Evolutionary conservation across 2,888 invertebrate genomes (phyloP).

Genomic region (Caradrina kadenii): DNA sequence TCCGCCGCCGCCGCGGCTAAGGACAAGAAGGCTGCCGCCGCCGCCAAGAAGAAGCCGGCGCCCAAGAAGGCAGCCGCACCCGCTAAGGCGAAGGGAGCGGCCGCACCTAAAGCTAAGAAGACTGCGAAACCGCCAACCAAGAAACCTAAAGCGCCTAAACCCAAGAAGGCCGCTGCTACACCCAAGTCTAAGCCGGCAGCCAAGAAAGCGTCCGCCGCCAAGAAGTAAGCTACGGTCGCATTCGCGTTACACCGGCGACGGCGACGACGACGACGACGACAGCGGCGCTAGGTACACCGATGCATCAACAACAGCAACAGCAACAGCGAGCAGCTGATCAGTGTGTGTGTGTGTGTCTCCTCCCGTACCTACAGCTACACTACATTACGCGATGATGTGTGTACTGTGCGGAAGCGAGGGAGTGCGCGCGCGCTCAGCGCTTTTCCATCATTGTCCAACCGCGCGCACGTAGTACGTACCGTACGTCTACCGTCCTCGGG

Average conservation of each 20-base stretch:
- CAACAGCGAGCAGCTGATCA: background rate
- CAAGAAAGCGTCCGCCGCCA: conserved; percentile 61
- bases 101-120: conserved; percentile 67
- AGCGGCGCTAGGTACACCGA: background rate
- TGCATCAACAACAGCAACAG: conserved; percentile 50
- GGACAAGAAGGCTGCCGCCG: conserved; percentile 55
- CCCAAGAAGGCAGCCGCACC: too few relatives aligned
- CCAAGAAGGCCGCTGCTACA: conserved; percentile 71
- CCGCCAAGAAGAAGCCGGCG: conserved; percentile 64
- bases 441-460: too few relatives aligned
- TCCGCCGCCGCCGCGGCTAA: too few relatives aligned
- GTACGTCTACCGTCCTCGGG: too few relatives aligned
- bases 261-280: background rate
- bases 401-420: too few relatives aligned
- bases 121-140: conserved; percentile 74
- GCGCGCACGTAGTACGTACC: too few relatives aligned
- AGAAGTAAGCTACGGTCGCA: conserved; percentile 50
- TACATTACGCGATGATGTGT: too few relatives aligned
- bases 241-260: conserved; percentile 21
- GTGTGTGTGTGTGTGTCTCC: background rate
- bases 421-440: too few relatives aligned
- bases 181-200: conserved; percentile 63
- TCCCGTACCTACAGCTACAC: too few relatives aligned
- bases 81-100: too few relatives aligned
- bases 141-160: conserved; percentile 80